Base-by-base conservation (phyloP, 2,113 vertebrate genomes). In the Corapipo altera region DNA sequence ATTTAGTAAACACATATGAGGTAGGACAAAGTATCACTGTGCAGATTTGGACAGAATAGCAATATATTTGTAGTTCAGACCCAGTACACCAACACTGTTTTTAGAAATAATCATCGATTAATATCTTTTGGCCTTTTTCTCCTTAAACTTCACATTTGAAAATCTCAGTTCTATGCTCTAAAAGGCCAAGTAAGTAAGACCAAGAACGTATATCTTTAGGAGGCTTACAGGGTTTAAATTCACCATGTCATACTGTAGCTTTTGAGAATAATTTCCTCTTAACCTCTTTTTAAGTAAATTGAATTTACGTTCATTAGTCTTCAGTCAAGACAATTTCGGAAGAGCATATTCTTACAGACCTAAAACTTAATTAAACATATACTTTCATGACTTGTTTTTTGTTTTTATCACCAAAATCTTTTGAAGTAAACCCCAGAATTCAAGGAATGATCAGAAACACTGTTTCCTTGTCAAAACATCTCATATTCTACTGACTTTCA, bases 281-380 rank as follows among this genome's bases (percentile, higher is more conserved):
- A 91, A 57, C 3, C 52, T n/a, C 13, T 77, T 37, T 48, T 80
- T 46, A 73, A 79, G 24, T 78, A 82, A 85, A 46, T n/a, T 70
- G 11, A 77, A 84, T 74, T 70, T 61, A 66, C 37, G 15, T 13
- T 11, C 70, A 30, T 58, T 62, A 70, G 8, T 51, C 26, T 92
- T 73, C 20, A 61, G 12, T 70, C 44, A 91, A 66, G 46, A 77
- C 4, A 84, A 73, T 67, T 89, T 82, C 17, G 15, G 46, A 93
- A 48, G 17, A 62, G 0, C 0, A 0, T 33, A 64, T 43, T 79
- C n/a, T 89, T 84, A 64, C 4, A 13, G 6, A 65, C 8, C 6
- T 80, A 52, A 81, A 89, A 39, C 7, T 27, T 39, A 22, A 61
- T 77, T 71, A 58, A 62, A 28, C 2, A 15, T 32, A 32, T 23